Conservation (phyloP, 2,113 vertebrate species). For the Gopherus evgoodei region DNA sequence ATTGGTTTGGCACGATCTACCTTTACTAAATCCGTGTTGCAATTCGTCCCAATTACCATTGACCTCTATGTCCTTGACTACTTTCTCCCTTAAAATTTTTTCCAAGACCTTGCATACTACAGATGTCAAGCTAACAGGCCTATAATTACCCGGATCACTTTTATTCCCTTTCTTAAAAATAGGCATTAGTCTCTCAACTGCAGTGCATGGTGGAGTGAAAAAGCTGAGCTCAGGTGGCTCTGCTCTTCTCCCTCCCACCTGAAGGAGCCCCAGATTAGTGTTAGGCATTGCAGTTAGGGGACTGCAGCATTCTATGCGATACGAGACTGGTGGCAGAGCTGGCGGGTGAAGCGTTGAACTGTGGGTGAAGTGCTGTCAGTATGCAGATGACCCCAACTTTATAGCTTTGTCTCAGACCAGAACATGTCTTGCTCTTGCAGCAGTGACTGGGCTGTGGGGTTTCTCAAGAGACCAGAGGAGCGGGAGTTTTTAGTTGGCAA, state of each 20-base stretch:
- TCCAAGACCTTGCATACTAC: too few species aligned
- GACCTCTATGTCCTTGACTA: too few species aligned
- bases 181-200: background rate
- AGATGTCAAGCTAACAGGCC: too few species aligned
- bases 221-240: background rate
- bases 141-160: too few species aligned
- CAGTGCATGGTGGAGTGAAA: background rate
- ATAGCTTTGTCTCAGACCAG: background rate
- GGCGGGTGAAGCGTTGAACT: background rate
- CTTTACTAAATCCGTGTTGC: too few species aligned
- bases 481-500: background rate
- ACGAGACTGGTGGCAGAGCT: background rate
- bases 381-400: background rate
- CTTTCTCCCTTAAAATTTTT: too few species aligned
- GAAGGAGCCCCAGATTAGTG: background rate
- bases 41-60: too few species aligned
- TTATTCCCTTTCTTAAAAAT: too few species aligned
- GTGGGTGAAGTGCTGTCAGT: background rate
- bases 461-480: background rate
- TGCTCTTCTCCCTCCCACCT: background rate
- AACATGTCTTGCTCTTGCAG: background rate
- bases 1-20: too few species aligned
- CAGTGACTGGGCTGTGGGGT: background rate
- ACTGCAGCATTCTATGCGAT: background rate
- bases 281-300: background rate